Conservation (phyloP, 2,888 invertebrate species). For the Drosophila glabriapex region DNA sequence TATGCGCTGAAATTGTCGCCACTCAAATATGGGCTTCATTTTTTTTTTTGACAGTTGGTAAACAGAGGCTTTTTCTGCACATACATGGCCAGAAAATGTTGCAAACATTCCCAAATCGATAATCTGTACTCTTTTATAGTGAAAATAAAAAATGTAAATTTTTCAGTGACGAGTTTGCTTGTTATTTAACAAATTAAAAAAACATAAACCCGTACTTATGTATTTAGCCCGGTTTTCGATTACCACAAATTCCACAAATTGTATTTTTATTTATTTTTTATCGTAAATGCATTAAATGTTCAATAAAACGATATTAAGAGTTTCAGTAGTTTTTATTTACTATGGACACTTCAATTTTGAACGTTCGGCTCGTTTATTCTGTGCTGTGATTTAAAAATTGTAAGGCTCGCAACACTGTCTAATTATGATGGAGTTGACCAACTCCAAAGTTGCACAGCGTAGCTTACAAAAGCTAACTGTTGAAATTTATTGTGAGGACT, state of each 20-base stretch:
- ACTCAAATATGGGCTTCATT: not conserved
- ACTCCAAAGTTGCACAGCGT: not conserved
- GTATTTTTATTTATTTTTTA: not conserved
- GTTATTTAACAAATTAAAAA: not conserved
- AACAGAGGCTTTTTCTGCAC: not conserved
- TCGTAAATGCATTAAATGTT: conserved; percentile 7
- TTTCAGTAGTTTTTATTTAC: not conserved
- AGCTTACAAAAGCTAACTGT: not conserved
- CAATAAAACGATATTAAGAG: not conserved
- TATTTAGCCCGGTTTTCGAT: not conserved
- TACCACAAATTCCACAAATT: not conserved
- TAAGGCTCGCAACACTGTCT: conserved; percentile 6
- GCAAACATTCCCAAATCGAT: not conserved
- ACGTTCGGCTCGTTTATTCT: not conserved
- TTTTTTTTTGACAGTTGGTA: not conserved
- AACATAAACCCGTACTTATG: not conserved
- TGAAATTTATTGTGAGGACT: not conserved
- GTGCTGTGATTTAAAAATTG: not conserved
- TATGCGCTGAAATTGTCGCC: conserved; percentile 29
- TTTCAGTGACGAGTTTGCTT: not conserved
- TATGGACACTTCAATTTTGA: not conserved
- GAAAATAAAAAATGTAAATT: not conserved
- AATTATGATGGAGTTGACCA: not conserved
- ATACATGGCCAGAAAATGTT: not conserved
- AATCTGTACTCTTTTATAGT: not conserved